These are phyloP conservation scores for Rhinoptilus africanus DNA, from an alignment of 2,113 vertebrate species.

Conservation along the genomic window DNA sequence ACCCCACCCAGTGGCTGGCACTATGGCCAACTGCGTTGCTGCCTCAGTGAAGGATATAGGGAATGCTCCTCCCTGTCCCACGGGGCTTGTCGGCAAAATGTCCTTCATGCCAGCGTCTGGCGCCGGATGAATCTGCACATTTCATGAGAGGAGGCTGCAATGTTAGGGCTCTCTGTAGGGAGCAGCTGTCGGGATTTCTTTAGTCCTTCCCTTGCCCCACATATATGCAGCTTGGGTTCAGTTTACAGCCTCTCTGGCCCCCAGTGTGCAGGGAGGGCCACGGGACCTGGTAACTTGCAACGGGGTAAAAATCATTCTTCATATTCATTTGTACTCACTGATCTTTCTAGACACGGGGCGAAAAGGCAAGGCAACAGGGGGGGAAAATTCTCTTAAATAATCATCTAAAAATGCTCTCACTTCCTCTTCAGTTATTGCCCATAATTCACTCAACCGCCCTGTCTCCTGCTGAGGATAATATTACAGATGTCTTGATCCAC, in stretches of 20 bases:
- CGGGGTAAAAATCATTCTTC: not conserved
- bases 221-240: not conserved
- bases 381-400: not conserved
- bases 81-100: not conserved
- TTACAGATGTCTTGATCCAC: not conserved
- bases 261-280: not conserved
- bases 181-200: not conserved
- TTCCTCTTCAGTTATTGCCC: not conserved
- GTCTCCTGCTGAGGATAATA: not conserved
- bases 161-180: not conserved
- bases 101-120: not conserved
- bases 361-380: not conserved
- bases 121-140: constrained; percentile 17
- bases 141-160: not conserved
- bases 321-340: not conserved
- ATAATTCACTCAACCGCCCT: not conserved
- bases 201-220: not conserved
- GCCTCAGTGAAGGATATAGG: not conserved
- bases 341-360: not conserved
- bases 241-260: not conserved
- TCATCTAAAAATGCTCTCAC: not conserved
- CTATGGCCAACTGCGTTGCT: accelerated
- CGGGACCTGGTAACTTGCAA: not conserved
- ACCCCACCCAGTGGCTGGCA: not conserved
- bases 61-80: not conserved